A percentile compares a stretch with the other conserved stretches of the same genome.
These are phyloP conservation scores for Emydocephalus ijimae DNA, from an alignment of 2,113 vertebrate genomes.

Conservation along the genomic window DNA sequence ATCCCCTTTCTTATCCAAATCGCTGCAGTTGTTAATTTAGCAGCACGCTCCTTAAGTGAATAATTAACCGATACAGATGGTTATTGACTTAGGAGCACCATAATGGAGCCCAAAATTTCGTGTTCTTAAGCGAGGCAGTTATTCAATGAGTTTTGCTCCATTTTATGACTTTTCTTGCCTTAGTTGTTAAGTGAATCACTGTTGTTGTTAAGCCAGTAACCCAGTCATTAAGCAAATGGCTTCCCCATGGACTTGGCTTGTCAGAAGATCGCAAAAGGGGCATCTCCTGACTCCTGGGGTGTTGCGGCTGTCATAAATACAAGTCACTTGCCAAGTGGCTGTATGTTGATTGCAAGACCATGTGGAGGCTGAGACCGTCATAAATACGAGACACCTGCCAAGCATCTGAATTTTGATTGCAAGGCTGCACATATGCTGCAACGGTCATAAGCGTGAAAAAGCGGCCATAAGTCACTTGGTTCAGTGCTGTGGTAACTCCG, in stretches of 20 bases:
- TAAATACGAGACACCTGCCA: too few species aligned
- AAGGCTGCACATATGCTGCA: fast-evolving
- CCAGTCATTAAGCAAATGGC: not conserved
- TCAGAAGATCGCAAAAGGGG: not conserved
- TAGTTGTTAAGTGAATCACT: not conserved
- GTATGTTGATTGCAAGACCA: too few species aligned
- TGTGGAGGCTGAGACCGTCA: too few species aligned
- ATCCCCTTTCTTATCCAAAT: too few species aligned
- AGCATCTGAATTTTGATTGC: too few species aligned
- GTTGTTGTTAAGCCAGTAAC: not conserved
- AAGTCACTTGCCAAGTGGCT: too few species aligned
- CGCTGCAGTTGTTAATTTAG: too few species aligned
- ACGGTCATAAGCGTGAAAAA: not conserved
- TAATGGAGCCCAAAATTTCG: not conserved
- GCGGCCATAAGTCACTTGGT: not conserved
- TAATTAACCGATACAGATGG: too few species aligned
- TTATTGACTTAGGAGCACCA: too few species aligned
- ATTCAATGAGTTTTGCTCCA: not conserved
- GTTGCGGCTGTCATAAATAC: too few species aligned
- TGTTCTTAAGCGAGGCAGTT: not conserved
- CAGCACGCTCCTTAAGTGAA: too few species aligned
- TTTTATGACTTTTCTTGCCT: not conserved
- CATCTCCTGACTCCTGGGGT: not conserved
- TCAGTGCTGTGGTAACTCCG: not conserved
- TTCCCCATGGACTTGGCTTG: not conserved